Evolutionary conservation across 2,113 vertebrate genomes (phyloP).

Genomic region (Lagopus leucura): DNA sequence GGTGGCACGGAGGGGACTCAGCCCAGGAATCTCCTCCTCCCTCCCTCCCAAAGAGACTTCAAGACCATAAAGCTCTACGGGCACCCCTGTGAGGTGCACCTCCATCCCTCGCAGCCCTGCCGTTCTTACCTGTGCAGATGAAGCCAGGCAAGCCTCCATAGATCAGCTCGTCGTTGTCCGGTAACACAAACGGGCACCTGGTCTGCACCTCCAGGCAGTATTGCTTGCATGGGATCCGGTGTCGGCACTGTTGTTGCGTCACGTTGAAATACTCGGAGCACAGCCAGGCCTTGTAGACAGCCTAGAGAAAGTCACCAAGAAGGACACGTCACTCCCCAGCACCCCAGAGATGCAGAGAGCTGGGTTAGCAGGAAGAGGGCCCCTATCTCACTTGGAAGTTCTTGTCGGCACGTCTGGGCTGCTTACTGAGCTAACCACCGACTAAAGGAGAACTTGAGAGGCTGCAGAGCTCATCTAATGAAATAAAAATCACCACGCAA

Average conservation of each 20-base stretch:
- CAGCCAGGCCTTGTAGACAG: slow-evolving; percentile 88
- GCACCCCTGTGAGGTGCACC: not conserved
- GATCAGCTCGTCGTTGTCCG: slow-evolving; percentile 86
- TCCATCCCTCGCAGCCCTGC: not conserved
- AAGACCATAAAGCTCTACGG: rapidly evolving
- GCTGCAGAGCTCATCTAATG: not conserved
- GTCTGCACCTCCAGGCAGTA: slow-evolving; percentile 89
- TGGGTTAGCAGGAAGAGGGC: rapidly evolving
- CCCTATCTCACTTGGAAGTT: rapidly evolving
- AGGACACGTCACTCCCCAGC: not conserved
- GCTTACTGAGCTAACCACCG: rapidly evolving
- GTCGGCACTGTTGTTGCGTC: slow-evolving; percentile 84
- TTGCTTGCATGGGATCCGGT: slow-evolving; percentile 86
- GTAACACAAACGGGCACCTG: slow-evolving; percentile 85
- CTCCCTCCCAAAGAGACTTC: rapidly evolving
- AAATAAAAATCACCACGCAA: not conserved
- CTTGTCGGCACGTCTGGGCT: rapidly evolving
- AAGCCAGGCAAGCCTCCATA: slow-evolving; percentile 87
- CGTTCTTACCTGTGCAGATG: slow-evolving; percentile 84
- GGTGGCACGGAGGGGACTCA: not conserved
- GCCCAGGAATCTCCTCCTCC: not conserved
- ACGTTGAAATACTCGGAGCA: slow-evolving; percentile 88
- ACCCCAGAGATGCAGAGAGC: rapidly evolving
- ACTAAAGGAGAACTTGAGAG: not conserved
- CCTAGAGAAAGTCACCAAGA: slow-evolving; percentile 60